Evolutionary conservation across 2,888 invertebrate species (phyloP).

Genomic region (Andrena trimmerana): DNA sequence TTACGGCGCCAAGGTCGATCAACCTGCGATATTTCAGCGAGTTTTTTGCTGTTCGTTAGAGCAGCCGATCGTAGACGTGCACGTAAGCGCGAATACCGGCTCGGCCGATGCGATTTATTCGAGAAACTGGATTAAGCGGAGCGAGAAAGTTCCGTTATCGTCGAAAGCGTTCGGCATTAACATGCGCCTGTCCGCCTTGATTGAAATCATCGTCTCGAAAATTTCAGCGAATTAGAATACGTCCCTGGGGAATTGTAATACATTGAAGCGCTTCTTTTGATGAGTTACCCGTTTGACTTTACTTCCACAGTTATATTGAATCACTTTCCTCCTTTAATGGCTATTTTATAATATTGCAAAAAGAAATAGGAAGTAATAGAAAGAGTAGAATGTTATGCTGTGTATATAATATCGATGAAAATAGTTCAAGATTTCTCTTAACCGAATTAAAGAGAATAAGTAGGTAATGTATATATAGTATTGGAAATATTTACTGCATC

Average conservation of each 20-base stretch:
- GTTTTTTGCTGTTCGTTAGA: constrained; percentile 21
- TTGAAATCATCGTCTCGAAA: constrained; percentile 61
- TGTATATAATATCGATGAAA: too few relatives aligned
- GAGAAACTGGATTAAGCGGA: constrained; percentile 82
- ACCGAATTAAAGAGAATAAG: too few relatives aligned
- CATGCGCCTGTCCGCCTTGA: constrained; percentile 65
- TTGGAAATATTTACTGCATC: too few relatives aligned
- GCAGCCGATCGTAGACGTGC: constrained; percentile 17
- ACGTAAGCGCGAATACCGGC: constrained; percentile 36
- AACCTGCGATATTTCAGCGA: constrained; percentile 19
- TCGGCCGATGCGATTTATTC: constrained; percentile 75
- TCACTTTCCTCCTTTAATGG: too few relatives aligned
- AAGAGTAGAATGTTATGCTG: not conserved
- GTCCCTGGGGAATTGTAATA: not conserved
- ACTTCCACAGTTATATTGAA: too few relatives aligned
- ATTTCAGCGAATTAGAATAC: constrained; percentile 42
- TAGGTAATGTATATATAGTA: too few relatives aligned
- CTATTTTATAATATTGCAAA: not conserved
- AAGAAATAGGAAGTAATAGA: not conserved
- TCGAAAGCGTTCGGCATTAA: constrained; percentile 78
- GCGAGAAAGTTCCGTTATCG: constrained; percentile 83
- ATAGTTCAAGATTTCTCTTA: too few relatives aligned
- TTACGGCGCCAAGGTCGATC: constrained; percentile 44
- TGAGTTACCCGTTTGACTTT: too few relatives aligned
- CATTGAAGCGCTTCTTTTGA: too few relatives aligned